A percentile compares a stretch with the other conserved stretches of the same genome.
These are phyloP conservation scores for Drymonia ruficornis DNA, from an alignment of 2,888 invertebrate species.

Conservation along the genomic window DNA sequence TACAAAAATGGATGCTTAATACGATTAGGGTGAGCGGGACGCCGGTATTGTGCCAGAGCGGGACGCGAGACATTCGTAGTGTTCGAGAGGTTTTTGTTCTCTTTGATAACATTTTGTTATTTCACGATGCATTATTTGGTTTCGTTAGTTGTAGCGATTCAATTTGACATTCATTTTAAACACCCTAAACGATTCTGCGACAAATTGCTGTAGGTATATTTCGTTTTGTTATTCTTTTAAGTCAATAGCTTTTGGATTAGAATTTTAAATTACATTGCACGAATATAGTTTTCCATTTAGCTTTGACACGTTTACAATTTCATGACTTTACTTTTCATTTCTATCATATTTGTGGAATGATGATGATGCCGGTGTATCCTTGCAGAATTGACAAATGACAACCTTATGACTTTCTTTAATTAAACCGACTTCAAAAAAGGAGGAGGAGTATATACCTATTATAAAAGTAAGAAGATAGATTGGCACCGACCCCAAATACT, in stretches of 20 bases:
- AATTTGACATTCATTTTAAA: conserved; percentile 52
- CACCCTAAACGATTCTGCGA: conserved; percentile 28
- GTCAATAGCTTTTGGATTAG: conserved; percentile 23
- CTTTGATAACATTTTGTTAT: conserved; percentile 55
- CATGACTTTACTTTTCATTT: no score
- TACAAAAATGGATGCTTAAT: conserved; percentile 89
- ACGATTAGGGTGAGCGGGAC: conserved; percentile 84
- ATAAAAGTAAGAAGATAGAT: no score
- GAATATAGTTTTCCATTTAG: background rate
- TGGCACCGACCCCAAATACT: no score
- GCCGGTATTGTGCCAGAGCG: conserved; percentile 36
- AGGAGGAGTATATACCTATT: no score
- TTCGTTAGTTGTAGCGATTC: conserved; percentile 50
- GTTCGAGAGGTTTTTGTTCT: conserved; percentile 46
- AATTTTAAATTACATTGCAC: conserved; percentile 24
- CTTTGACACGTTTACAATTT: no score
- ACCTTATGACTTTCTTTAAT: no score
- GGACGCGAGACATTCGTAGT: conserved; percentile 34
- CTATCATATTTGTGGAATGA: no score
- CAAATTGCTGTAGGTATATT: conserved; percentile 30
- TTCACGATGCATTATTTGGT: conserved; percentile 50
- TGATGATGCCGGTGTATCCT: no score
- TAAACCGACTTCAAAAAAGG: no score
- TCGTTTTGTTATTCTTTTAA: conserved; percentile 30
- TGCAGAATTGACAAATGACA: no score